Conservation (phyloP, 2,113 vertebrate genomes). For the Scophthalmus maximus region DNA sequence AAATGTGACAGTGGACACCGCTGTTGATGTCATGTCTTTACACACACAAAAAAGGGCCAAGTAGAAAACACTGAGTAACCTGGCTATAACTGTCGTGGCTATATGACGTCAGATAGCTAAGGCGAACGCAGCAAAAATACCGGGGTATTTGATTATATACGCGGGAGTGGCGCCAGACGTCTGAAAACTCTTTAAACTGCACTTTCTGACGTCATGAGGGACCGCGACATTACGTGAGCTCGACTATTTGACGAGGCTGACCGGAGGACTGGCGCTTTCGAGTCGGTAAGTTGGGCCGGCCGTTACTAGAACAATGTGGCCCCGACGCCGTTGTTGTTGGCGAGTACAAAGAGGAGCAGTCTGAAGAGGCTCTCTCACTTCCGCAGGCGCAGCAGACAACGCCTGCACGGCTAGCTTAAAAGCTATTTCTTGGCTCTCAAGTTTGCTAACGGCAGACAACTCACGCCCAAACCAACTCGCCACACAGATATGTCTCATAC, state of each 20-base stretch:
- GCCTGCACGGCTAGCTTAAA: conserved; percentile 68
- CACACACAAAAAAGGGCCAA: not conserved
- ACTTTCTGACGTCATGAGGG: not conserved
- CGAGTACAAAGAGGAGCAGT: conserved; percentile 56
- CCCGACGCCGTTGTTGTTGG: conserved; percentile 8
- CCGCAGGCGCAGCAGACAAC: conserved; percentile 76
- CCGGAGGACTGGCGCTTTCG: not conserved
- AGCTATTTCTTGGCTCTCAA: conserved; percentile 54
- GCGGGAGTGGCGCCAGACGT: conserved; percentile 27
- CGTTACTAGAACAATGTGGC: conserved; percentile 38
- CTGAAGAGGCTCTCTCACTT: conserved; percentile 53
- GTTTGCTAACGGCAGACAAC: conserved; percentile 24
- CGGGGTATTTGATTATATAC: conserved; percentile 46
- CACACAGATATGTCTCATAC: not conserved
- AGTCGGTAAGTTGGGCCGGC: no score
- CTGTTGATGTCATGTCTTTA: not conserved
- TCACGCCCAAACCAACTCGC: not conserved
- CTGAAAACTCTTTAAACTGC: not conserved
- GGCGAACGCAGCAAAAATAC: conserved; percentile 30
- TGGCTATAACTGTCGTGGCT: conserved; percentile 16
- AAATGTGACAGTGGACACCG: not conserved
- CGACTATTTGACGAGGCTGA: not conserved
- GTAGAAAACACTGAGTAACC: not conserved
- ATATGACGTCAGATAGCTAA: not conserved
- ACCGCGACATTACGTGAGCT: not conserved